Evolutionary conservation across 2,113 vertebrate species (phyloP).

Genomic region (Phainopepla nitens): DNA sequence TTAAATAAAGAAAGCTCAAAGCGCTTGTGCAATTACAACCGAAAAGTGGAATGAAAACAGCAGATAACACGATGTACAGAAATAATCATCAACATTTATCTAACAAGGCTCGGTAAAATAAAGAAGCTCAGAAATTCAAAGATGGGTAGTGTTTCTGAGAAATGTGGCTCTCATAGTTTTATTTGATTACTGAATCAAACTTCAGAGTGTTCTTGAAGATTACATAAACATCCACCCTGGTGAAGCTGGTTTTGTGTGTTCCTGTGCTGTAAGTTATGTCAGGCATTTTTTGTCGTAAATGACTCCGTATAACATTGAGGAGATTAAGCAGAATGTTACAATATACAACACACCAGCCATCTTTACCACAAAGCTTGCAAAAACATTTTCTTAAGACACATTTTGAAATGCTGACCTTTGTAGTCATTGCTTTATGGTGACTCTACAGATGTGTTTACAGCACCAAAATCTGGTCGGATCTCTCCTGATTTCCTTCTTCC

Average conservation of each 20-base stretch:
- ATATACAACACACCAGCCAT: slow-evolving; percentile 37
- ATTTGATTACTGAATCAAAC: slow-evolving; percentile 51
- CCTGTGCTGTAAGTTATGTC: slow-evolving; percentile 44
- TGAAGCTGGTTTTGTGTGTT: slow-evolving; percentile 40
- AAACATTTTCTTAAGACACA: slow-evolving; percentile 56
- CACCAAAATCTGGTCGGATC: background rate
- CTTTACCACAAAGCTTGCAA: slow-evolving; percentile 49
- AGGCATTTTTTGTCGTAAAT: slow-evolving; percentile 56
- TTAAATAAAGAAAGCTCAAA: background rate
- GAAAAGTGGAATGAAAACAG: background rate
- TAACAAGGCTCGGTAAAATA: background rate
- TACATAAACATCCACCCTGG: slow-evolving; percentile 16
- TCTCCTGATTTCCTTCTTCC: background rate
- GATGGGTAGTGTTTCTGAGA: background rate
- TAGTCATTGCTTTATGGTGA: slow-evolving; percentile 41
- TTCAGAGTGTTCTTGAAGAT: slow-evolving; percentile 21
- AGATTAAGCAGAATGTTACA: slow-evolving; percentile 58
- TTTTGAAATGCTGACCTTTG: slow-evolving; percentile 56
- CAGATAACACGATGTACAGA: background rate
- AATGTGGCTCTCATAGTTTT: background rate
- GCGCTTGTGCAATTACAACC: background rate
- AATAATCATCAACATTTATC: background rate
- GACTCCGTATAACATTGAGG: background rate
- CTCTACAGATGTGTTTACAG: slow-evolving; percentile 52
- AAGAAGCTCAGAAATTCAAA: slow-evolving; percentile 13